Percentiles rank a stretch among this genome's conserved stretches.
Evolutionary conservation across 2,113 vertebrate species (phyloP).

Genomic region (Meriones unguiculatus): DNA sequence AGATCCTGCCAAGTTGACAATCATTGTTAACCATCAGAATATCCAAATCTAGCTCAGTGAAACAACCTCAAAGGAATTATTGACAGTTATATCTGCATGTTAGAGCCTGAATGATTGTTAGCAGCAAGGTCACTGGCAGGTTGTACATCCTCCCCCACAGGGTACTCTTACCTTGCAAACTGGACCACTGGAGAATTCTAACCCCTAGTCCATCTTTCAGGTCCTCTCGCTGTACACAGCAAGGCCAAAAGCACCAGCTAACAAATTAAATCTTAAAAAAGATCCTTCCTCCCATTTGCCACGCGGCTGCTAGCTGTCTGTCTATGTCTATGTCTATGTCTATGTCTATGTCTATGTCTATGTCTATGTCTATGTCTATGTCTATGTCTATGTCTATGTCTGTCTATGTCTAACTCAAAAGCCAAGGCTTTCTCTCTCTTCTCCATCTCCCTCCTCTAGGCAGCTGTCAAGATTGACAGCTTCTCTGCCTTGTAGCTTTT

Average conservation of each 20-base stretch:
- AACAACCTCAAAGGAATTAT: not conserved
- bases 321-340: too few relatives aligned
- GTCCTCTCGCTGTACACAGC: not conserved
- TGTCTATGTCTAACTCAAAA: too few relatives aligned
- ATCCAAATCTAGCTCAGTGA: not conserved
- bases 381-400: too few relatives aligned
- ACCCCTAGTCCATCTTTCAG: not conserved
- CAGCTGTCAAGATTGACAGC: not conserved
- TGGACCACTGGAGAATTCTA: not conserved
- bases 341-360: too few relatives aligned
- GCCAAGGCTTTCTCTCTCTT: not conserved
- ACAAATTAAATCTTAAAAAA: not conserved
- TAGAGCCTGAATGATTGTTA: not conserved
- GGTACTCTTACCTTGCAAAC: too few relatives aligned
- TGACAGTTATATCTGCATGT: not conserved
- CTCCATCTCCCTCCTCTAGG: too few relatives aligned
- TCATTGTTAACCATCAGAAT: not conserved
- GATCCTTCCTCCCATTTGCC: not conserved
- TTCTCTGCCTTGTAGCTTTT: not conserved
- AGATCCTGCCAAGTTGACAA: not conserved
- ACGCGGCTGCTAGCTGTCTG: not conserved
- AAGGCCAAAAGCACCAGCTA: not conserved
- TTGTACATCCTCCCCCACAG: not conserved
- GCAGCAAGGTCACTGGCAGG: not conserved
- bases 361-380: too few relatives aligned